A percentile compares a stretch with the other conserved stretches of the same genome.
phyloP scores from a whole-genome alignment of 2,888 invertebrate species.

The Gari tellinella region DNA sequence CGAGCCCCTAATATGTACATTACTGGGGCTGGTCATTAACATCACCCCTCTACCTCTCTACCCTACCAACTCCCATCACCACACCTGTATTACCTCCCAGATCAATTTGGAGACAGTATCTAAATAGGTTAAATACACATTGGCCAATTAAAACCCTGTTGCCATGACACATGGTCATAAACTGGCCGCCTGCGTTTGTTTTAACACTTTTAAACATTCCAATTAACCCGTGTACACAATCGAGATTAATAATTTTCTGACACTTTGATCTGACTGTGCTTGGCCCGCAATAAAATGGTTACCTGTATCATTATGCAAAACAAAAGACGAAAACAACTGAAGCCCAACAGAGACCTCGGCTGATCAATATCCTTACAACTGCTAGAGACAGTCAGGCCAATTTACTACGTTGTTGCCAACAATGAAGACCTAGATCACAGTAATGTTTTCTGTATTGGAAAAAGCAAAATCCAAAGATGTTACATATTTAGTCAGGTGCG shows the following conservation, averaged over 20 bases:
- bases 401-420: too few species aligned
- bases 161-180: conserved; percentile 50
- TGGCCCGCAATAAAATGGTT: not conserved
- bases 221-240: conserved; percentile 50
- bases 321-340: conserved; percentile 28
- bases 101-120: conserved; percentile 60
- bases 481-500: too few species aligned
- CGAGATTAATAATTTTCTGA: conserved; percentile 34
- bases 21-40: too few species aligned
- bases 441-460: too few species aligned
- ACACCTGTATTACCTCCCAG: conserved; percentile 5
- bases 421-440: too few species aligned
- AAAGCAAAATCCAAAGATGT: too few species aligned
- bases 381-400: too few species aligned
- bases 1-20: too few species aligned
- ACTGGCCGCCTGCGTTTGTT: conserved; percentile 47
- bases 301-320: conserved; percentile 24
- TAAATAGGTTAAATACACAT: conserved; percentile 65
- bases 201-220: conserved; percentile 53
- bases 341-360: conserved; percentile 12
- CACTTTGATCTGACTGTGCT: conserved; percentile 35
- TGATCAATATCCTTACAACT: conserved; percentile 13
- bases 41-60: too few species aligned
- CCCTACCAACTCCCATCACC: too few species aligned
- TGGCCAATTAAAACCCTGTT: conserved; percentile 61